These are phyloP conservation scores for Galerucella calmariensis DNA, from an alignment of 2,888 invertebrate species.

Conservation along the genomic window DNA sequence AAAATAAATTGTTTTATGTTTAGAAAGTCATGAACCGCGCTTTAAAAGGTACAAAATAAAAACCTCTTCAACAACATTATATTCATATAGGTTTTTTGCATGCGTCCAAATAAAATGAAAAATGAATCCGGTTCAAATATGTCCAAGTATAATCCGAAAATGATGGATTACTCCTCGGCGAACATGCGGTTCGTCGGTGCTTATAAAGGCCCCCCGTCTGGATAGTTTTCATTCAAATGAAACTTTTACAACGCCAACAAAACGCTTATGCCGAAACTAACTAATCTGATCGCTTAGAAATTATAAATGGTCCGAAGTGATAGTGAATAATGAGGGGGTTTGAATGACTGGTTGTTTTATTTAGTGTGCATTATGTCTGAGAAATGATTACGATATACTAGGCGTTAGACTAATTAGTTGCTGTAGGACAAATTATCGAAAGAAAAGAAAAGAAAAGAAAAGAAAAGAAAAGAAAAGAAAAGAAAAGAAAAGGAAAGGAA, in stretches of 20 bases:
- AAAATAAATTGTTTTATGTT: too few relatives aligned
- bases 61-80: slow-evolving; percentile 8
- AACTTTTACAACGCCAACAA: slow-evolving; percentile 14
- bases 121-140: slow-evolving; percentile 33
- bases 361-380: neutral
- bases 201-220: slow-evolving; percentile 8
- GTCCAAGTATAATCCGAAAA: slow-evolving; percentile 27
- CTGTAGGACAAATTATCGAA: too few relatives aligned
- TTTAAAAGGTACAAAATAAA: neutral
- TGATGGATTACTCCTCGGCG: slow-evolving; percentile 27
- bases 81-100: slow-evolving; percentile 16
- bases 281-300: slow-evolving; percentile 13
- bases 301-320: slow-evolving; percentile 22
- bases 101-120: slow-evolving; percentile 34
- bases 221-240: slow-evolving; percentile 26
- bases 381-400: neutral
- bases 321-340: slow-evolving; percentile 18
- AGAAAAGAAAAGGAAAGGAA: neutral
- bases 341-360: slow-evolving; percentile 7
- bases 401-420: neutral
- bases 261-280: neutral
- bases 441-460: neutral
- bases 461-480: neutral
- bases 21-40: neutral
- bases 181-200: slow-evolving; percentile 15